Conservation (phyloP, 2,113 vertebrate species). For the Hippolais icterina region DNA sequence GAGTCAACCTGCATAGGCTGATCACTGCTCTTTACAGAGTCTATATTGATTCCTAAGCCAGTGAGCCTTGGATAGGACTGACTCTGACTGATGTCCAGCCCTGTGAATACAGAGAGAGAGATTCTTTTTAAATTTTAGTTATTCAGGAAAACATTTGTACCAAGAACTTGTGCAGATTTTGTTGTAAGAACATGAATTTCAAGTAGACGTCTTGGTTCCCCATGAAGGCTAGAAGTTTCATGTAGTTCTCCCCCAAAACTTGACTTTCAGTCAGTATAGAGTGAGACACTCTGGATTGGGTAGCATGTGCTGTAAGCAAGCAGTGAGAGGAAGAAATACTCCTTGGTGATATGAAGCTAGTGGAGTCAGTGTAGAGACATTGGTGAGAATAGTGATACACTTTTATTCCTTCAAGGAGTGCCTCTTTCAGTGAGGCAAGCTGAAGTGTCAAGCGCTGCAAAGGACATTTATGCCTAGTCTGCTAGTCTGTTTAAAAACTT, state of each 20-base stretch:
- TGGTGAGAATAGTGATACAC: background rate
- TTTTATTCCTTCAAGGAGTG: background rate
- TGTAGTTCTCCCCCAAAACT: background rate
- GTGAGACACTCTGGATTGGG: background rate
- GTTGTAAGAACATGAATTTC: background rate
- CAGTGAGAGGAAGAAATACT: background rate
- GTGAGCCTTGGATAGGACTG: background rate
- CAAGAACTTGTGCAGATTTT: background rate
- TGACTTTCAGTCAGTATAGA: rapidly evolving
- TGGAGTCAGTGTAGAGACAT: background rate
- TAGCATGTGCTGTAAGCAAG: background rate
- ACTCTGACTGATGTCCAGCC: background rate
- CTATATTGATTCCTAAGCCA: background rate
- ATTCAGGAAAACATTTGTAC: background rate
- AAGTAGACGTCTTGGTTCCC: background rate
- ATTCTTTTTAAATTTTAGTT: background rate
- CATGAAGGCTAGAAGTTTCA: background rate
- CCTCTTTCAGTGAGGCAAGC: background rate
- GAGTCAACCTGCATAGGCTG: background rate
- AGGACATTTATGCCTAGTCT: background rate
- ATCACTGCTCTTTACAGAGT: background rate
- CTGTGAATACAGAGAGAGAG: background rate
- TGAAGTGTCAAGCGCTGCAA: background rate
- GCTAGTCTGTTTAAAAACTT: background rate
- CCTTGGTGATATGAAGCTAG: background rate